Conservation (phyloP, 2,888 invertebrate genomes). For the Conomelus anceps region DNA sequence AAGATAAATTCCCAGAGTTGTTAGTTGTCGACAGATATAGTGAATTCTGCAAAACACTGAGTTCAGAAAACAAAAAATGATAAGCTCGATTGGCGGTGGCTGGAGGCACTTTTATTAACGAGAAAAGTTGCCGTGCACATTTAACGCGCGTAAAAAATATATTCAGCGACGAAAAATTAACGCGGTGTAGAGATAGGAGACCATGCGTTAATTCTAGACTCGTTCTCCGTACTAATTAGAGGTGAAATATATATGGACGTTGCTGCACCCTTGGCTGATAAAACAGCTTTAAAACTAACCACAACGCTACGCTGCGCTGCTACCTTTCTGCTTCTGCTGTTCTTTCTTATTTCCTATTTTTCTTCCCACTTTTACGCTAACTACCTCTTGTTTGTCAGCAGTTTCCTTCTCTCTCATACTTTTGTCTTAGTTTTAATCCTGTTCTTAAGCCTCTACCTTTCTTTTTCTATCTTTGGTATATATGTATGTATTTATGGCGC, state of each 20-base stretch:
- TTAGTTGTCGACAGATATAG: background rate
- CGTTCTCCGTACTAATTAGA: slow-evolving; percentile 10
- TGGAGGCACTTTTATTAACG: background rate
- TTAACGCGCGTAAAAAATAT: background rate
- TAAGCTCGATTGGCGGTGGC: background rate
- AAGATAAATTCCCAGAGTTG: background rate
- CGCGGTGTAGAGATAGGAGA: background rate
- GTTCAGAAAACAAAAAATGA: background rate
- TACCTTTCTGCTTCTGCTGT: background rate
- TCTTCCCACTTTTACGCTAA: background rate
- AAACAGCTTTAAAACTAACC: background rate
- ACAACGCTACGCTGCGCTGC: background rate
- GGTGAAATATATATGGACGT: slow-evolving; percentile 6
- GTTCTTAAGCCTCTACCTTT: too few species aligned
- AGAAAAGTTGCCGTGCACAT: background rate
- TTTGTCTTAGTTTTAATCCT: too few species aligned
- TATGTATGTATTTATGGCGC: too few species aligned
- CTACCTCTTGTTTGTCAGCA: background rate
- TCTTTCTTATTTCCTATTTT: background rate
- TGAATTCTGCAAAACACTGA: too few species aligned
- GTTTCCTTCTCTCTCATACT: too few species aligned
- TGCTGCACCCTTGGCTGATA: background rate
- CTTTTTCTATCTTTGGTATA: too few species aligned
- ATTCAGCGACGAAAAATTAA: background rate
- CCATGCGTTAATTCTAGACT: slow-evolving; percentile 2